A percentile compares a stretch with the other conserved stretches of the same genome.
phyloP scores from a whole-genome alignment of 2,797 vertebrate species.

The Acanthiza pusilla region DNA sequence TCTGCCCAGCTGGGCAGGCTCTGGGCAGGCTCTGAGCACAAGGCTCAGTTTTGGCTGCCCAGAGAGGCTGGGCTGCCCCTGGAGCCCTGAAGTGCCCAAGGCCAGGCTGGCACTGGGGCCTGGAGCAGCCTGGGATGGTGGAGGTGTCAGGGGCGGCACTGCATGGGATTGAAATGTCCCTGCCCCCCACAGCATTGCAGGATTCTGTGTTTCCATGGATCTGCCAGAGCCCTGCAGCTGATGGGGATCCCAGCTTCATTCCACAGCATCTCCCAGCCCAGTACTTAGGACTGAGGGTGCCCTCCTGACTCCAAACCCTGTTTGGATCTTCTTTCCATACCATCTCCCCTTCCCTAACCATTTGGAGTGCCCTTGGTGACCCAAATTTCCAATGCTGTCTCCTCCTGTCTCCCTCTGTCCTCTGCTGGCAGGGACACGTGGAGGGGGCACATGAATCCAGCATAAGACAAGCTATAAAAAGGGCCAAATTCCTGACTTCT shows the following conservation, averaged over 20 bases:
- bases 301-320: not conserved
- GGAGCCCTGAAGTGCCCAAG: not conserved
- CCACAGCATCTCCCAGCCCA: not conserved
- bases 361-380: not conserved
- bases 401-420: not conserved
- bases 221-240: not conserved
- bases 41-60: too few species aligned
- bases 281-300: not conserved
- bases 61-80: too few species aligned
- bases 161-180: not conserved
- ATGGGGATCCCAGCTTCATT: not conserved
- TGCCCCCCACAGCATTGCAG: not conserved
- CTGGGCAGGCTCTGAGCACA: too few species aligned
- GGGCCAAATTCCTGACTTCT: not conserved
- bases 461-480: not conserved
- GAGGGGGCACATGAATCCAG: not conserved
- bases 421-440: too few species aligned
- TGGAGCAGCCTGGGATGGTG: not conserved
- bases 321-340: too few species aligned
- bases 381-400: rapidly evolving
- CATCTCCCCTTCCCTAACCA: not conserved
- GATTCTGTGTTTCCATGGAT: not conserved
- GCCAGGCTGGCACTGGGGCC: not conserved
- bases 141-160: not conserved
- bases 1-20: not conserved